Conservation (phyloP, 2,888 invertebrate species). For the Prionchulus punctatus region DNA sequence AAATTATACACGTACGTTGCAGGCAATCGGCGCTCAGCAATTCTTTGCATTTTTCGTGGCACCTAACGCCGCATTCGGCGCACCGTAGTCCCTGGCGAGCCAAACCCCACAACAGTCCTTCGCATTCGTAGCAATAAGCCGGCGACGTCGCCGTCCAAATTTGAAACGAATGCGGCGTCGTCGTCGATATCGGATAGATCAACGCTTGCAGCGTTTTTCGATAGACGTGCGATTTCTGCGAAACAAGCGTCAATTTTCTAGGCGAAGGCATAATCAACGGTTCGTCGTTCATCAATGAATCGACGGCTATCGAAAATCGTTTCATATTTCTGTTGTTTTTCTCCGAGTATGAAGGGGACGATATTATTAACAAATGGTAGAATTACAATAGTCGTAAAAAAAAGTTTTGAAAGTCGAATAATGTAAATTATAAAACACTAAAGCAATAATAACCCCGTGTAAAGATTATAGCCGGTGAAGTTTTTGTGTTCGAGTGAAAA, state of each 20-base stretch:
- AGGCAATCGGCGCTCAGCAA: constrained; percentile 96
- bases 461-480: too few relatives aligned
- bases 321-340: too few relatives aligned
- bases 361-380: too few relatives aligned
- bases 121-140: constrained; percentile 98
- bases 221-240: constrained; percentile 98
- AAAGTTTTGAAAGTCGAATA: not conserved
- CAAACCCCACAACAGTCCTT: constrained; percentile 95
- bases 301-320: too few relatives aligned
- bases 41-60: constrained; percentile 99
- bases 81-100: constrained; percentile 83
- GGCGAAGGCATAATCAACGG: not conserved
- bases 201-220: constrained; percentile 97
- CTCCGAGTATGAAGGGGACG: too few relatives aligned
- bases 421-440: too few relatives aligned
- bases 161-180: constrained; percentile 97
- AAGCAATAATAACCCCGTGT: too few relatives aligned
- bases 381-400: not conserved
- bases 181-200: constrained; percentile 96
- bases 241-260: constrained; percentile 1
- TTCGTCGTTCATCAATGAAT: too few relatives aligned
- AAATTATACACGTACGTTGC: constrained; percentile 93
- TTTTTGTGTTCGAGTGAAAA: not conserved
- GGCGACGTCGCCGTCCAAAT: constrained; percentile 98
- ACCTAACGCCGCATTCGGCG: constrained; percentile 96